phyloP scores from a whole-genome alignment of 2,888 invertebrate genomes.

The Oligia latruncula region DNA sequence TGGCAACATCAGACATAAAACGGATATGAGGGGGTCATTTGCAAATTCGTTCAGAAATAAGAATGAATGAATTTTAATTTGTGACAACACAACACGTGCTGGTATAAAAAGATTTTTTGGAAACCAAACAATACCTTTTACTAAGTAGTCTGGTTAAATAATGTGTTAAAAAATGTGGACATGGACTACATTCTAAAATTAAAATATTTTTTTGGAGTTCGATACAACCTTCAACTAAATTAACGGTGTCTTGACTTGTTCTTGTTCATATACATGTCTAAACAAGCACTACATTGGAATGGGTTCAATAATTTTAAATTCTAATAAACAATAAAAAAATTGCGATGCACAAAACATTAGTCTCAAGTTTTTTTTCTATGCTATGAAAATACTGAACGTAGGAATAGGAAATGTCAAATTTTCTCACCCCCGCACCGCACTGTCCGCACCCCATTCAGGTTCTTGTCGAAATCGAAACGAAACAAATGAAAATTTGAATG shows the following conservation, averaged over 20 bases:
- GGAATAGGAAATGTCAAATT: conserved; percentile 59
- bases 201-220: background rate
- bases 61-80: background rate
- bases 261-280: background rate
- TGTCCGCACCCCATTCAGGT: conserved; percentile 63
- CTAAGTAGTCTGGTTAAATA: background rate
- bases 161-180: background rate
- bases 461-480: conserved; percentile 70
- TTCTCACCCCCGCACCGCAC: conserved; percentile 64
- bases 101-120: background rate
- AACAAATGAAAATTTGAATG: conserved; percentile 73
- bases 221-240: background rate
- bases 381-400: conserved; percentile 30
- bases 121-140: background rate
- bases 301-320: background rate
- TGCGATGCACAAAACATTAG: too few relatives aligned
- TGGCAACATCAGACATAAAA: conserved; percentile 44
- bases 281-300: background rate
- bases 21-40: conserved; percentile 53
- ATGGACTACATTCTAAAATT: background rate
- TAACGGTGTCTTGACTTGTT: background rate
- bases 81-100: conserved; percentile 40
- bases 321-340: background rate
- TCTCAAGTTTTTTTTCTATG: background rate
- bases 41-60: conserved; percentile 66